Evolutionary conservation across 2,797 vertebrate species (phyloP).

Genomic region (Vultur gryphus): DNA sequence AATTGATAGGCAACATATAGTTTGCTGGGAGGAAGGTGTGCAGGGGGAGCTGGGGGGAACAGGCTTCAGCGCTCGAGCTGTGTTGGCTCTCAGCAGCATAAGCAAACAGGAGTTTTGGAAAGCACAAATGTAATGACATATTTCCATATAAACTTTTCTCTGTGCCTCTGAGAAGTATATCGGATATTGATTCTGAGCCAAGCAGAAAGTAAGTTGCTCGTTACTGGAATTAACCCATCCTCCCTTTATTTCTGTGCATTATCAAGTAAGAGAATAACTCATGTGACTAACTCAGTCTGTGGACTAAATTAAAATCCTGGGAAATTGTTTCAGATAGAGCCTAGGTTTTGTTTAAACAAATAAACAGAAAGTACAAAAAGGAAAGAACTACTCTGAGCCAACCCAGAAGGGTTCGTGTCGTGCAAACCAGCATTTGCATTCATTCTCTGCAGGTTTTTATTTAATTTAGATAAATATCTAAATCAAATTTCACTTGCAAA

Average conservation of each 20-base stretch:
- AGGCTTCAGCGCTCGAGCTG: not conserved
- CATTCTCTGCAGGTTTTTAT: constrained; percentile 2
- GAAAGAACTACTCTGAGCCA: not conserved
- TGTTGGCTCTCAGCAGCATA: not conserved
- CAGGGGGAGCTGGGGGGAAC: not conserved
- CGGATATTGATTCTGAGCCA: not conserved
- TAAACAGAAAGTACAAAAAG: not conserved
- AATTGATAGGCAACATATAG: no score
- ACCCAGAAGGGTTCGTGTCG: not conserved
- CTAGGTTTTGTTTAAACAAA: constrained; percentile 33
- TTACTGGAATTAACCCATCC: not conserved
- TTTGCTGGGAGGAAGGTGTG: not conserved
- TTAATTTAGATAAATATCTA: constrained; percentile 41
- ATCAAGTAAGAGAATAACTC: not conserved
- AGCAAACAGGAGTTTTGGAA: not conserved
- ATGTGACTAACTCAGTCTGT: not conserved
- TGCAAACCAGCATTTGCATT: not conserved
- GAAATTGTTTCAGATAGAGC: not conserved
- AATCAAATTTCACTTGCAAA: constrained; percentile 32
- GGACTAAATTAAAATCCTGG: not conserved
- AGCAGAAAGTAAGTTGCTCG: not conserved
- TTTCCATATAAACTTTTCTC: not conserved
- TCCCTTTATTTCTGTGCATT: not conserved
- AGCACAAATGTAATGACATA: not conserved
- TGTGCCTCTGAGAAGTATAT: not conserved